Evolutionary conservation across 2,113 vertebrate genomes (phyloP).

Genomic region (Mandrillus leucophaeus): DNA sequence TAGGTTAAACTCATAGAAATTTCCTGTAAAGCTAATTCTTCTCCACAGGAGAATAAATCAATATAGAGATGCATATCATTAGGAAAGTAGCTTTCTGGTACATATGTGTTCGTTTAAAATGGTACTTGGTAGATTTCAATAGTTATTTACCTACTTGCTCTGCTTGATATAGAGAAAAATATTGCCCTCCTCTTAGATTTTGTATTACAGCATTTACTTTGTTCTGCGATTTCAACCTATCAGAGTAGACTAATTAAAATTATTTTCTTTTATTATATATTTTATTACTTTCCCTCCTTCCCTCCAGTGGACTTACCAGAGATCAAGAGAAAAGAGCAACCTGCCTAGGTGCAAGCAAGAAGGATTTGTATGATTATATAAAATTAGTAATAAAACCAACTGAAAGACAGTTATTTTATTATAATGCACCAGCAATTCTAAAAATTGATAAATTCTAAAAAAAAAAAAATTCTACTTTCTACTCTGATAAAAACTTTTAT

Average conservation of each 20-base stretch:
- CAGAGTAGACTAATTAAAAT: not conserved
- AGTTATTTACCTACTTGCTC: not conserved
- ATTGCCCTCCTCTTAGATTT: not conserved
- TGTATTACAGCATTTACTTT: not conserved
- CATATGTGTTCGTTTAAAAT: not conserved
- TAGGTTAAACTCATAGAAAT: not conserved
- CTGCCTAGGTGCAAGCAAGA: not conserved
- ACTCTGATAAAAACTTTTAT: not conserved
- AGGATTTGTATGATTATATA: not conserved
- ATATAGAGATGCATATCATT: not conserved
- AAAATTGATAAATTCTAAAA: not conserved
- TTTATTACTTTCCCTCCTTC: not conserved
- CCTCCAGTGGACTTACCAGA: not conserved
- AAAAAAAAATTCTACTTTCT: not conserved
- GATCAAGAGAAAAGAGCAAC: not conserved
- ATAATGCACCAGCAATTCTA: not conserved
- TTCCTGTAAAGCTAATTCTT: not conserved
- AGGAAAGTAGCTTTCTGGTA: not conserved
- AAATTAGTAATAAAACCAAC: conserved; percentile 7
- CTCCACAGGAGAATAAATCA: not conserved
- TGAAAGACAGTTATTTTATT: not conserved
- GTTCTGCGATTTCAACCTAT: not conserved
- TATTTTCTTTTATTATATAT: not conserved
- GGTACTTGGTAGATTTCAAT: not conserved
- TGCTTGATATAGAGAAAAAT: not conserved